A percentile compares a stretch with the other conserved stretches of the same genome.
phyloP scores from a whole-genome alignment of 2,113 vertebrate genomes.

The Sinocyclocheilus maitianheensis region DNA sequence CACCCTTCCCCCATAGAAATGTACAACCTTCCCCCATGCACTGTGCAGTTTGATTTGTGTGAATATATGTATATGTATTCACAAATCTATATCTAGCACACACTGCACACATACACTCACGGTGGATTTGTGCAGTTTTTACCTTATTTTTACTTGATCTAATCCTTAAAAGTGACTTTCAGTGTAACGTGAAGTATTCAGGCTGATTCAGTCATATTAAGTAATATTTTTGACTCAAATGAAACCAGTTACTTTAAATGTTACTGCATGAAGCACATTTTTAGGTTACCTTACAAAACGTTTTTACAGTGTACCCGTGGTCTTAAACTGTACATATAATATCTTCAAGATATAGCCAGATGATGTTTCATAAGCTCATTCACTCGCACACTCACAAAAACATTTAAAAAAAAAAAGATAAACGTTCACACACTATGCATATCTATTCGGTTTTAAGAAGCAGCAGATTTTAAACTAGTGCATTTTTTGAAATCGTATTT shows the following conservation, averaged over 20 bases:
- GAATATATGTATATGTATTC: constrained; percentile 51
- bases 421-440: constrained; percentile 34
- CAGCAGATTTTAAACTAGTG: background rate
- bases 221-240: constrained; percentile 2
- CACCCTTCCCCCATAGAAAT: constrained; percentile 54
- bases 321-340: constrained; percentile 1
- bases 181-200: background rate
- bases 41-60: constrained; percentile 46
- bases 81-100: constrained; percentile 54
- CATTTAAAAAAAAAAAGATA: background rate
- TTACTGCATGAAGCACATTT: background rate
- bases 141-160: background rate
- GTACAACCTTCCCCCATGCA: constrained; percentile 39
- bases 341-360: background rate
- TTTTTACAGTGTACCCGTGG: background rate
- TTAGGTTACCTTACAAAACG: background rate
- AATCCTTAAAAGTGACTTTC: background rate
- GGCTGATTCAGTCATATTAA: background rate
- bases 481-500: background rate
- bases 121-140: background rate
- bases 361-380: background rate
- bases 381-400: background rate
- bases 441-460: background rate
- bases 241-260: too few species aligned
- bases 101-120: constrained; percentile 30